phyloP scores from a whole-genome alignment of 2,888 invertebrate genomes.

The Leucophenga montana region DNA sequence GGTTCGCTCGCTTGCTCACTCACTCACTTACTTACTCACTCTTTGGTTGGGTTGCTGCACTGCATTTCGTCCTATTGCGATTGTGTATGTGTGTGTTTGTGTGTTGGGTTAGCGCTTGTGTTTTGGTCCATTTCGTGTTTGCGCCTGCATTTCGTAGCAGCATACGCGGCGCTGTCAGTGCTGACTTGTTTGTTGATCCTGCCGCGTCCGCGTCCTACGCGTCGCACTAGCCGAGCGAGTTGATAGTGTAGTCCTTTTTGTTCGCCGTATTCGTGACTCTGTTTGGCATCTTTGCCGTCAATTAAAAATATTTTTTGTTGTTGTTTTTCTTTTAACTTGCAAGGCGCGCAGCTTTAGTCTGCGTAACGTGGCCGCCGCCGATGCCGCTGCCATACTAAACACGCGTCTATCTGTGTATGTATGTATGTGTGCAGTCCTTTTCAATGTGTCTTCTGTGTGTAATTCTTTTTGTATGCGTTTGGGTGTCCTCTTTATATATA shows the following conservation, averaged over 20 bases:
- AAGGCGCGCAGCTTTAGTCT: slow-evolving; percentile 12
- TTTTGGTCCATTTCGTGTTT: slow-evolving; percentile 15
- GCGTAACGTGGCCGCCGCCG: not conserved
- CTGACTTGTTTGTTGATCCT: slow-evolving; percentile 58
- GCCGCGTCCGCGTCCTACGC: slow-evolving; percentile 33
- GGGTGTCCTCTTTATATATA: too few relatives aligned
- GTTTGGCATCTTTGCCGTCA: slow-evolving; percentile 45
- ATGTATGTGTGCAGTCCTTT: slow-evolving; percentile 23
- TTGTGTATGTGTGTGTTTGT: slow-evolving; percentile 27
- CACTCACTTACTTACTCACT: slow-evolving; percentile 32
- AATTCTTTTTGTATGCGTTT: not conserved
- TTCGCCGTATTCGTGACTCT: not conserved
- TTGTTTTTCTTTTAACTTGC: slow-evolving; percentile 1
- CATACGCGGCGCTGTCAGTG: slow-evolving; percentile 38
- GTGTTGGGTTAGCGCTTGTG: slow-evolving; percentile 36
- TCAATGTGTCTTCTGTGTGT: slow-evolving; percentile 16
- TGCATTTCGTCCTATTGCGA: not conserved
- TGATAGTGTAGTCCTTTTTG: not conserved
- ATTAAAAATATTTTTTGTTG: slow-evolving; percentile 51
- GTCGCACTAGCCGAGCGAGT: slow-evolving; percentile 34
- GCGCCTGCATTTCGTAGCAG: slow-evolving; percentile 24
- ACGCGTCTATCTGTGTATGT: too few relatives aligned
- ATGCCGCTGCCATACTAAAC: too few relatives aligned
- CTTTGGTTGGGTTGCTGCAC: slow-evolving; percentile 35
- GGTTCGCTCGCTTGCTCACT: slow-evolving; percentile 27